Percentiles rank a stretch among this genome's conserved stretches.
Conservation (phyloP, 1,140 invertebrate species). For the Kradibia gibbosae region DNA sequence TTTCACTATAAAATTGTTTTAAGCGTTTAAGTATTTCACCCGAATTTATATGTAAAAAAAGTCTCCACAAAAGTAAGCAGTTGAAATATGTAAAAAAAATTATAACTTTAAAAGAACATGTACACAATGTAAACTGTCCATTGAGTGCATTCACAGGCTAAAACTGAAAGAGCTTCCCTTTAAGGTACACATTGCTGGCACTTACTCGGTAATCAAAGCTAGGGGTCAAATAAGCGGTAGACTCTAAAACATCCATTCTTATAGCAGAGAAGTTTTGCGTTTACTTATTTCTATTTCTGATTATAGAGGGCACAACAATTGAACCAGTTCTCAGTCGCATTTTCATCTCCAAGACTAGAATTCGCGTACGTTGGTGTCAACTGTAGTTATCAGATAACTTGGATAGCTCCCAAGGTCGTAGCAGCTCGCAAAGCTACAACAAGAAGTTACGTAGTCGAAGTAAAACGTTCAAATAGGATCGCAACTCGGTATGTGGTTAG, state of each 20-base stretch:
- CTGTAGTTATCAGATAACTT: not conserved
- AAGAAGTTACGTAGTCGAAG: not conserved
- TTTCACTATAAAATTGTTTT: too few relatives aligned
- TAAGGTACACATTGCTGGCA: not conserved
- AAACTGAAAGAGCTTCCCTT: not conserved
- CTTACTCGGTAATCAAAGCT: not conserved
- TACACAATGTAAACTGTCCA: not conserved
- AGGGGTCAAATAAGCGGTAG: not conserved
- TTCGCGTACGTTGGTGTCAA: not conserved
- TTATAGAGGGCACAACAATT: too few relatives aligned
- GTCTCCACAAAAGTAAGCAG: too few relatives aligned
- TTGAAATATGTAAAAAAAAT: too few relatives aligned
- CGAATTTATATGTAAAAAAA: too few relatives aligned
- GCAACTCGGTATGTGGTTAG: conserved; percentile 14
- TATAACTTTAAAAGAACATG: not conserved
- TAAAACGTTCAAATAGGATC: conserved; percentile 23
- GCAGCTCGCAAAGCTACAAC: not conserved
- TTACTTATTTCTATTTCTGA: not conserved
- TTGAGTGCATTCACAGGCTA: not conserved
- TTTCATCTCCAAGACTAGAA: not conserved
- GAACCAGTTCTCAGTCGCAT: not conserved
- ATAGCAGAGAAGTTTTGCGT: not conserved
- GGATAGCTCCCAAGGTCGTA: not conserved
- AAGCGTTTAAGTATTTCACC: too few relatives aligned
- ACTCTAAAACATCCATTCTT: not conserved